Evolutionary conservation across 1,140 invertebrate species (phyloP).

Genomic region (Coelopa frigida): DNA sequence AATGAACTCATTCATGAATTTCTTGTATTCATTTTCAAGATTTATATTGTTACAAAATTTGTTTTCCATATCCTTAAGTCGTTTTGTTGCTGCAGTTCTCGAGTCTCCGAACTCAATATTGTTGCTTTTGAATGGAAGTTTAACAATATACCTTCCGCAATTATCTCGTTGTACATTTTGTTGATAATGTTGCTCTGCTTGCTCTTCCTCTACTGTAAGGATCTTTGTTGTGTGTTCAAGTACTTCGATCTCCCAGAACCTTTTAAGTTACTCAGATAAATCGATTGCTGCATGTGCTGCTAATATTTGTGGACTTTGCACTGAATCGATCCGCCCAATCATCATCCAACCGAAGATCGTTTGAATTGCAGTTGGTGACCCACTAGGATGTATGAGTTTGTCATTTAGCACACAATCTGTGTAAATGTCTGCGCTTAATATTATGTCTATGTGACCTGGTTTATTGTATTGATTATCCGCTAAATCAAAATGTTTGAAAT

Average conservation of each 20-base stretch:
- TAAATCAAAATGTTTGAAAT: constrained; percentile 4
- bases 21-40: background rate
- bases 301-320: background rate
- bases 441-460: constrained; percentile 1
- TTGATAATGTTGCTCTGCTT: constrained; percentile 1
- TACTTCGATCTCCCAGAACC: background rate
- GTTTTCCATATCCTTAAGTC: constrained; percentile 2
- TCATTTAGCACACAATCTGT: background rate
- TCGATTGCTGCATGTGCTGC: background rate
- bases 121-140: background rate
- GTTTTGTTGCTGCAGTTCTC: background rate
- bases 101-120: constrained; percentile 3
- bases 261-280: constrained; percentile 3
- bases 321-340: background rate
- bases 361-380: constrained; percentile 1
- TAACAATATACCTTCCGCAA: constrained; percentile 4
- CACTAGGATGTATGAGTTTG: background rate
- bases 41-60: constrained; percentile 1
- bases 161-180: background rate
- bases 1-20: constrained; percentile 8
- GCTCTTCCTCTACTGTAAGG: constrained; percentile 5
- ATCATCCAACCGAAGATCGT: constrained; percentile 8
- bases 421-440: constrained; percentile 3
- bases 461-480: constrained; percentile 1
- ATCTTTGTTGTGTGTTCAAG: background rate